These are phyloP conservation scores for Trachelipus rathkii DNA, from an alignment of 1,140 invertebrate genomes.

Conservation along the genomic window DNA sequence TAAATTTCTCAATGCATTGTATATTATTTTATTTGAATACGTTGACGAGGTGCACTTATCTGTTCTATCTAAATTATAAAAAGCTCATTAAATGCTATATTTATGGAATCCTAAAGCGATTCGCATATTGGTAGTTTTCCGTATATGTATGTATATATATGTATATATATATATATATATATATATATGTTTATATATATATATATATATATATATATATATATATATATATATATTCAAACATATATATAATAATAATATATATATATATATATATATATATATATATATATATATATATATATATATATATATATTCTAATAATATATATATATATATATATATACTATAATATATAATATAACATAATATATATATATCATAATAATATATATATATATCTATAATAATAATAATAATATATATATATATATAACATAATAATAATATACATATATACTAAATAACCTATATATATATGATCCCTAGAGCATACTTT, in stretches of 20 bases:
- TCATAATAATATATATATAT: conserved; percentile 15
- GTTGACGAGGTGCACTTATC: no score
- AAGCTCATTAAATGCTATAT: no score
- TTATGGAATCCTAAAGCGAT: no score
- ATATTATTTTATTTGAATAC: no score
- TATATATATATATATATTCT: conserved; percentile 11
- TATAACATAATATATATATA: conserved; percentile 13
- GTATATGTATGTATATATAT: no score
- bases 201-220: conserved; percentile 7
- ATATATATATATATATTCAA: neutral
- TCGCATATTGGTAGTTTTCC: no score
- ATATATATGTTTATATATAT: no score
- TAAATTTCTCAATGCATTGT: no score
- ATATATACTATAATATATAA: neutral
- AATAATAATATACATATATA: neutral
- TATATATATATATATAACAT: conserved; percentile 13
- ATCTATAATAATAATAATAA: neutral
- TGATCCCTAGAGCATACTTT: no score
- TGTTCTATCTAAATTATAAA: no score
- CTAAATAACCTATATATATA: neutral
- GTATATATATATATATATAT: no score
- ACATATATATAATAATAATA: no score
- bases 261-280: conserved; percentile 5
- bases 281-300: conserved; percentile 11
- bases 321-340: conserved; percentile 5